Evolutionary conservation across 2,797 vertebrate genomes (phyloP), one percentile per base, ranked within the genome.

Genomic region (Esox lucius): DNA sequence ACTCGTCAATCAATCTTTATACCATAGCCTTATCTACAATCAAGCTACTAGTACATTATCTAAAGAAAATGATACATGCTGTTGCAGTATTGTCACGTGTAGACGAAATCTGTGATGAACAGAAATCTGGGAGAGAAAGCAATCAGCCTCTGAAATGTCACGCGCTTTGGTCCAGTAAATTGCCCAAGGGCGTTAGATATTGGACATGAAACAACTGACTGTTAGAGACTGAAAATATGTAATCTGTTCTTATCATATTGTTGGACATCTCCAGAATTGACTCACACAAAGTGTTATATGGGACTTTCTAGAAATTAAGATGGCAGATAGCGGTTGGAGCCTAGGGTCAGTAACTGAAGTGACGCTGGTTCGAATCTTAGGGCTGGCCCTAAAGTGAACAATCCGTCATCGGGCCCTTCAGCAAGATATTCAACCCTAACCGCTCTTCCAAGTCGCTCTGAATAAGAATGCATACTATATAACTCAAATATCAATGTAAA

Each of bases 1-100:
- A 72, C 75, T 67, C 8, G 7, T 22, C 69, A 69, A 81, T 80
- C 76, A 77, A 42, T 76, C 68, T 72, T 73, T 42, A 46, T 39
- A 67, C 71, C 33, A 83, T 72, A 59, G 53, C 22, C 67, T 42
- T 31, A 22, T 31, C 65, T 19, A 56, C 6, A 17, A 24, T 80
- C 74, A 39, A 8, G 35, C 5, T 76, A 69, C 33, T 78, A 74
- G 46, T 51, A 64, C 73, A 22, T 70, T 70, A 31, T 53, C 6
- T 24, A 24, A 16, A 15, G 17, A 26, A 51, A 28, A 48, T 51
- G 12, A 4, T 49, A 31, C 17, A 33, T n/a, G 48, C 48, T 53
- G 51, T n/a, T 31, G 69, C 48, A 53, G 49, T 26, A 33, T 31
- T 70, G 48, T 70, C 68, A 70, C 46, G 68, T 70, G 39, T 24